Evolutionary conservation across 1,140 invertebrate species (phyloP), one percentile per base, ranked within the genome.

Genomic region (fruit fly (Drosophila melanogaster)): DNA sequence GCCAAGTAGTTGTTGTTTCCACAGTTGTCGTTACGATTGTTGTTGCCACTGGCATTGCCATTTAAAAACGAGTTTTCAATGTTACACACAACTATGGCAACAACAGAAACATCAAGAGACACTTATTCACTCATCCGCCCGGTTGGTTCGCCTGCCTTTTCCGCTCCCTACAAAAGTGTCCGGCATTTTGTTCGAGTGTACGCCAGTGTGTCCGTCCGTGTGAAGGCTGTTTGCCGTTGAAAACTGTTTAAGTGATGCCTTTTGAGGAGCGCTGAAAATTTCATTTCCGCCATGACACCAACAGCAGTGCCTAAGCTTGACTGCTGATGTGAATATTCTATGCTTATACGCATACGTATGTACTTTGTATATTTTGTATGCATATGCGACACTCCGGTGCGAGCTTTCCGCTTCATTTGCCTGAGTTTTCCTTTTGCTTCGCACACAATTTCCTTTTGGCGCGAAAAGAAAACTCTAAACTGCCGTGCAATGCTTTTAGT

Each of bases 21-120:
- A 10, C 30, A 30, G 56, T 69, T 67, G 55, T 24, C 55, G 55
- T 41, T 67, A 19, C 38, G 49, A 46, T 46, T 60, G 56, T 38
- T 61, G 60, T 43, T 80, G 74, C 43, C 62, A 47, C 64, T 76
- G 83, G 69, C 77, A 69, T 69, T 78, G 81, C 60, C 83, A 73
- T 87, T 83, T 87, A 81, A 81, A 86, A 87, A 72, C 75, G 74
- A 87, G 79, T 85, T 85, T 83, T 77, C 83, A 83, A 81, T 87
- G 79, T 81, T 87, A 77, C 72, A 85, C 57, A 69, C 47, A 54
- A 66, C 66, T 55, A n/a, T 56, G 62, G 61, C 51, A 69, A 69
- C 46, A 67, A 50, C 65, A 69, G 62, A 37, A 64, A 46, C 60
- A 78, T 69, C 80, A 72, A 66, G 60, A 69, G 79, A 60, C 79